Evolutionary conservation across 2,888 invertebrate genomes (phyloP), one percentile per base, ranked within the genome.

Genomic region (Drosophila subquinaria): DNA sequence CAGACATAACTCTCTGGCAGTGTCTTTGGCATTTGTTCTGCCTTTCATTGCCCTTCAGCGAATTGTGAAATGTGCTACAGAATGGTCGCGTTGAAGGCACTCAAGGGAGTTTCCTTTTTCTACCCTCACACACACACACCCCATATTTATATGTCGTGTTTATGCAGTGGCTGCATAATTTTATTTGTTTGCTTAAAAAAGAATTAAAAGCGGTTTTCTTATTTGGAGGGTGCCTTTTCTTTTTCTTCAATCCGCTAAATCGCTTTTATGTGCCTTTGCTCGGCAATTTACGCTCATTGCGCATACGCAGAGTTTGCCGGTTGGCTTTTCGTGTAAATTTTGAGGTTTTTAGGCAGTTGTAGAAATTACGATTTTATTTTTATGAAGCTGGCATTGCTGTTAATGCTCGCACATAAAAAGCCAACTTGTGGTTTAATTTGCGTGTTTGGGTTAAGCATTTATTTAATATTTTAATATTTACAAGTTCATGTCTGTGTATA

Each of bases 171-270:
- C 72, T 88, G 87, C 83, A 90, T 90, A 90, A 86, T 90, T 90
- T 86, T 86, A 86, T 86, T 90, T 90, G 79, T 86, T 90, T 90
- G 90, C 89, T 90, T 90, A 90, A 90, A 88, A 88, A 88, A 76
- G 89, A 86, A 90, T 86, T 90, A 86, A 90, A 82, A 86, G 75
- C 65, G 83, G 75, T 64, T 80, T 72, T 48, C 51, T 43, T 55
- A 72, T 30, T 38, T 65, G 27, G 17, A 13, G 40, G 42, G 27
- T 56, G 36, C 38, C 51, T 42, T 64, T 72, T 15, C 43, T 56
- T 61, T 42, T 45, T 69, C 76, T 76, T 69, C 74, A 85, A 79
- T 77, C 69, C 88, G 75, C 66, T 65, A 82, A 89, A 89, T 88
- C 68, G 86, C 82, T 85, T 89, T 85, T 89, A 82, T 85, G 85